Base-by-base conservation (phyloP, 2,113 vertebrate genomes). In the Entelurus aequoreus region DNA sequence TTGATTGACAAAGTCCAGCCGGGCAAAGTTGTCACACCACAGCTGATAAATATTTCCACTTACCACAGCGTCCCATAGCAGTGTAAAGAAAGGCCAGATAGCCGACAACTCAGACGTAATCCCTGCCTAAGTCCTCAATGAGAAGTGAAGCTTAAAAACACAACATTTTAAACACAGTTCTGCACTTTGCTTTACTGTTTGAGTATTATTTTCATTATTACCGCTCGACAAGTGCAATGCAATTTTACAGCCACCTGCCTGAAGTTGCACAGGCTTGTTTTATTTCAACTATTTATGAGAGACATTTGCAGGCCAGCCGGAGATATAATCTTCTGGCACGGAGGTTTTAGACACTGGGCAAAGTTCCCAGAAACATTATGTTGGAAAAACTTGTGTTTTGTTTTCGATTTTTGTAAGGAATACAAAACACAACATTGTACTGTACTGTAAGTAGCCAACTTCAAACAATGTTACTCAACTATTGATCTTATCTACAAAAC, bases 31-130 rank as follows among this genome's bases (percentile, higher is more conserved):
- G 52, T 36, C 54, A 38, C 38, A 36, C 13, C 15, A 8, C 36
- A n/a, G 8, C 36, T 11, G 14, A n/a, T 55, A 54, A 54, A 54
- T 36, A 54, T n/a, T 55, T 38, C 36, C 35, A 55, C 54, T 54
- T 54, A 37, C n/a, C 36, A 35, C 52, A 1, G 52, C 8, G 28
- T 15, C 52, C 28, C 36, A 6, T 36, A 7, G 21, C 12, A 28
- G 28, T 28, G 28, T 28, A 28, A 28, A 28, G 28, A 28, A 28
- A 28, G 28, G 28, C 28, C 28, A 28, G 28, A 28, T 28, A 28
- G 28, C 28, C 28, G 28, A 4, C 28, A 28, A 2, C 28, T 28
- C 28, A 28, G 28, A 28, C 28, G 1, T 47, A 47, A 47, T 47
- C 10, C 44, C 13, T 28, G 28, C 28, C 28, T 28, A 28, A 28